Percentiles rank a stretch among this genome's conserved stretches.
Evolutionary conservation across 2,888 invertebrate genomes (phyloP).

Genomic region (Megaustenia siamemsis): DNA sequence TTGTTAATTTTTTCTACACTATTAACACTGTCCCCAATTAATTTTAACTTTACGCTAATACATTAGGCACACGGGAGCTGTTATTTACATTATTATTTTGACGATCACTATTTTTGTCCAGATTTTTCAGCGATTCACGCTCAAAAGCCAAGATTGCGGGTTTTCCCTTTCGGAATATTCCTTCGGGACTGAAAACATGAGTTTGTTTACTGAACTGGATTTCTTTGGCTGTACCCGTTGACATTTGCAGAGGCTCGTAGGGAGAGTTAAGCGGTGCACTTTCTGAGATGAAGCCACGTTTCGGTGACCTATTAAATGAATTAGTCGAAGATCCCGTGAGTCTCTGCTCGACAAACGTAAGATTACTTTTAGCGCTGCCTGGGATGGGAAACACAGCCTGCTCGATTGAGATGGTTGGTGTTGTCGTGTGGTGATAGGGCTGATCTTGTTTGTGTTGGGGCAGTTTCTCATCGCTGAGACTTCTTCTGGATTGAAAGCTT

Average conservation of each 20-base stretch:
- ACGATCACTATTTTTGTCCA: not conserved
- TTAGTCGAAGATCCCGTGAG: not conserved
- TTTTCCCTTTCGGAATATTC: not conserved
- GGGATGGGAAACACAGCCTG: not conserved
- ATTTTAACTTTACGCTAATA: constrained; percentile 8
- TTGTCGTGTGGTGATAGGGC: not conserved
- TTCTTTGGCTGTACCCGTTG: not conserved
- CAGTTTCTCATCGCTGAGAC: constrained; percentile 27
- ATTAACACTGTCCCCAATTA: not conserved
- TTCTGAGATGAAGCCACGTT: not conserved
- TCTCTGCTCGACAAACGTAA: not conserved
- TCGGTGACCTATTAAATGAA: constrained; percentile 1
- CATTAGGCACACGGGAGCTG: not conserved
- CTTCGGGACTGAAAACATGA: no score
- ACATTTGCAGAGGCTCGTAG: not conserved
- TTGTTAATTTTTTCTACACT: not conserved
- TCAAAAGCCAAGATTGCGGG: not conserved
- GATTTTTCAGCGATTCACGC: not conserved
- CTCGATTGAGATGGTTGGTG: not conserved
- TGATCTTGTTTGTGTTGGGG: not conserved
- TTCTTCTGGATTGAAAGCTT: constrained; percentile 36
- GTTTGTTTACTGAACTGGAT: not conserved
- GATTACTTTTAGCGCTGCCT: not conserved
- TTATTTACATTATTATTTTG: not conserved
- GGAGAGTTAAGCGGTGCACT: constrained; percentile 4